Base-by-base conservation (phyloP, 1,140 invertebrate species). In the Cepaea nemoralis region DNA sequence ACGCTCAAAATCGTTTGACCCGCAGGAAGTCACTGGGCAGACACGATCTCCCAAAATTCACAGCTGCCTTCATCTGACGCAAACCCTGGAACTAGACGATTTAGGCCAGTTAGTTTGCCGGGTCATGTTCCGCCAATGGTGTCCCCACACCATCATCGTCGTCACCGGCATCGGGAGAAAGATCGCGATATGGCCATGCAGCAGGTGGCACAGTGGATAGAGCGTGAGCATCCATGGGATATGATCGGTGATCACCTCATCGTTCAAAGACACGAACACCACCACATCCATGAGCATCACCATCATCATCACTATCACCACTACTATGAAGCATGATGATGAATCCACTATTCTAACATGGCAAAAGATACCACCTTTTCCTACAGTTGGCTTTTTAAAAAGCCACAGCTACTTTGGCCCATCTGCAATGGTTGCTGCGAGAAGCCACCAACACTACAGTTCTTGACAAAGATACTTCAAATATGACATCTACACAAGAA, bases 281-380 rank as follows among this genome's bases (percentile, higher is more conserved):
- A 94, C 87, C 95, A 96, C 89, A 94, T 96, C 79, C 95, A 96
- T 87, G 94, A 96, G 88, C 95, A 96, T 85, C 94, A 95, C 85
- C 95, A 96, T 89, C 95, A 96, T 91, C 89, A 91, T 81, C 95
- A 96, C 87, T 95, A 96, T 91, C 95, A 96, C 91, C 95, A 96
- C 91, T 95, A 94, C 88, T 87, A 91, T 78, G 88, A 89, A 77
- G 87, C 89, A 73, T 89, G 85, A 86, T 45, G 37, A 33, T 22
- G n/a, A 55, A 45, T 45, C 42, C 42, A 45, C 42, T 45, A 10
- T n/a, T n/a, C n/a, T n/a, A n/a, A n/a, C n/a, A n/a, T n/a, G n/a
- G n/a, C n/a, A n/a, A n/a, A n/a, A n/a, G n/a, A n/a, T n/a, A n/a
- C n/a, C n/a, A n/a, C n/a, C n/a, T n/a, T n/a, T n/a, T n/a, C n/a